Evolutionary conservation across 2,888 invertebrate species (phyloP), one percentile per base, ranked within the genome.

Genomic region (Agrotis puta): DNA sequence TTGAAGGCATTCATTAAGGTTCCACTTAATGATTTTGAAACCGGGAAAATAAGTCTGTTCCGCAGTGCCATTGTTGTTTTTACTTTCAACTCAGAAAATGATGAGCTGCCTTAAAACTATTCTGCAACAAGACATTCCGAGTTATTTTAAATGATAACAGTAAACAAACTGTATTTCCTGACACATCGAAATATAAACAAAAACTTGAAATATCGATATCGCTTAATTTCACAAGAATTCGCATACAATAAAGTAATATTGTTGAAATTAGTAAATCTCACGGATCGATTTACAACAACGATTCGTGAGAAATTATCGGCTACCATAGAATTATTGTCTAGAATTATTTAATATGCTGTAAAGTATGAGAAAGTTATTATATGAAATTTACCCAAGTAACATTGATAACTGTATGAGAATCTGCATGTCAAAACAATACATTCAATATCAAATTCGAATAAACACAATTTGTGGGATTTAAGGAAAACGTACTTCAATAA

Each of bases 221-320:
- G 39, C 39, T 39, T 39, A 39, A 39, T 39, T 39, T 39, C 64
- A 51, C 78, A 76, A 77, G 77, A 77, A 79, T 79, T 73, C 56
- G 62, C 51, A 53, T 59, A 53, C 43, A 56, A 47, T 54, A n/a
- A 65, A 27, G 57, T 70, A 57, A 61, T 24, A 66, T 61, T 76
- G 74, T 74, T 75, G 65, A 69, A 75, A 77, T 81, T 71, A 69
- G 61, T 68, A 67, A 70, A 79, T 81, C 76, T 77, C 79, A 75
- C 67, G 70, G 67, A n/a, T 82, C 76, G 39, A 57, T 64, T 83
- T 79, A 78, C 77, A 75, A 65, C 68, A 74, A 81, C 76, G 24
- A 39, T 48, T 51, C 58, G 82, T 83, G 82, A 61, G 83, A 85
- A 84, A 63, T 74, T 73, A 27, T 64, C 24, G n/a, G 57, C 48